phyloP scores from a whole-genome alignment of 2,797 vertebrate genomes.

The Crocidura indochinensis region DNA sequence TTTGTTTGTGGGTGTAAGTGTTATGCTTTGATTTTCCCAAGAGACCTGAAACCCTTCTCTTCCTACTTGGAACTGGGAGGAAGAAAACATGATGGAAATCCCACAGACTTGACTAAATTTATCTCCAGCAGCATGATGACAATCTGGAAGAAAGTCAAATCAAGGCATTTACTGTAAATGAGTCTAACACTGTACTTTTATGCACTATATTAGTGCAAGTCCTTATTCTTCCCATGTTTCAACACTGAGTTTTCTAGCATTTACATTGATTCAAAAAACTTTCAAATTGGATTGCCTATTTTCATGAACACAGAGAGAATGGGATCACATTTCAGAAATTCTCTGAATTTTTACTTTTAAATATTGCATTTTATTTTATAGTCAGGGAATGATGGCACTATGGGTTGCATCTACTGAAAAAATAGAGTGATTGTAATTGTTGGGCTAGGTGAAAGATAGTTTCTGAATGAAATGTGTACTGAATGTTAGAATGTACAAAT shows the following conservation, averaged over 20 bases:
- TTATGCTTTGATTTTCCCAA: constrained; percentile 81
- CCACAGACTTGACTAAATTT: constrained; percentile 86
- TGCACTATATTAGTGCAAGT: constrained; percentile 99
- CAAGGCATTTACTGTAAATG: constrained; percentile 91
- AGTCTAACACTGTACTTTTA: constrained; percentile 91
- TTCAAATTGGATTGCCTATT: constrained; percentile 88
- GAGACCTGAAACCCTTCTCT: constrained; percentile 83
- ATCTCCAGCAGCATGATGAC: constrained; percentile 89
- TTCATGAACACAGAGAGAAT: constrained; percentile 87
- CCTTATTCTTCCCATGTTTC: constrained; percentile 91
- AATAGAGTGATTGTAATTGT: constrained; percentile 78
- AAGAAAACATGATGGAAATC: constrained; percentile 73
- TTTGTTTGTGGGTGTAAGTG: constrained; percentile 76
- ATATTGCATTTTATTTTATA: constrained; percentile 89
- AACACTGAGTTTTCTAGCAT: constrained; percentile 95
- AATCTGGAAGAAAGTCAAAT: constrained; percentile 88
- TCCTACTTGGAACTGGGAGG: constrained; percentile 88
- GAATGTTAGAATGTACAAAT: constrained; percentile 82
- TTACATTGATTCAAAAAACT: constrained; percentile 91
- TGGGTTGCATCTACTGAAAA: constrained; percentile 81
- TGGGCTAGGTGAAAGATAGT: constrained; percentile 74
- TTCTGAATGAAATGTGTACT: constrained; percentile 84
- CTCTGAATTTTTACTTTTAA: constrained; percentile 87
- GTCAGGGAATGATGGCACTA: constrained; percentile 85
- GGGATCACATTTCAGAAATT: constrained; percentile 88